Conservation (phyloP, 2,797 vertebrate species). For the Neomorphus geoffroyi region DNA sequence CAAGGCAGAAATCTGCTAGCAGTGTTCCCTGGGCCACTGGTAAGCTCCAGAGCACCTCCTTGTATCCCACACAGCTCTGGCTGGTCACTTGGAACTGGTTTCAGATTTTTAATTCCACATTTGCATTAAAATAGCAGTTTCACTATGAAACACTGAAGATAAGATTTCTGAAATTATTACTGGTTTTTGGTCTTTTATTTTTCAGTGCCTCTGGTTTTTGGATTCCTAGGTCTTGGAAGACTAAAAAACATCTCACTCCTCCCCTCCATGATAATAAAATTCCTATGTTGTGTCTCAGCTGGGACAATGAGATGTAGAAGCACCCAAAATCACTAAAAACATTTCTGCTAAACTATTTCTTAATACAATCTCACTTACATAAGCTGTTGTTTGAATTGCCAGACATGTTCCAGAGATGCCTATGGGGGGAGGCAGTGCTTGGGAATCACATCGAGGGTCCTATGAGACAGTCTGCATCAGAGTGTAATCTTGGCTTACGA, state of each 20-base stretch:
- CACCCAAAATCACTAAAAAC: neutral
- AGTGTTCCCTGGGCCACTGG: neutral
- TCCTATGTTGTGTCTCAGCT: slow-evolving; percentile 17
- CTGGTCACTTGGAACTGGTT: slow-evolving; percentile 22
- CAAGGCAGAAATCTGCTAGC: neutral
- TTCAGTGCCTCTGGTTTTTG: slow-evolving; percentile 12
- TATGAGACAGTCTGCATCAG: neutral
- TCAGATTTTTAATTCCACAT: slow-evolving; percentile 18
- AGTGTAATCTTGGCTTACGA: neutral
- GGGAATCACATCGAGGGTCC: neutral
- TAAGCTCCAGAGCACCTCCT: neutral
- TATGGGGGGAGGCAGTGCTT: neutral
- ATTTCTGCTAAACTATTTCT: slow-evolving; percentile 1
- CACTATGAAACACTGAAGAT: neutral
- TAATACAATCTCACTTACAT: neutral
- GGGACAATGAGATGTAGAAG: neutral
- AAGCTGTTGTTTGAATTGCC: slow-evolving; percentile 21
- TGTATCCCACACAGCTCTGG: neutral
- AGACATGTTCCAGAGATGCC: slow-evolving; percentile 24
- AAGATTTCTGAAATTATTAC: neutral
- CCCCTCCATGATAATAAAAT: neutral
- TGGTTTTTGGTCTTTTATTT: neutral
- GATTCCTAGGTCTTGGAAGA: neutral
- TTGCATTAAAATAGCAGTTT: slow-evolving; percentile 51
- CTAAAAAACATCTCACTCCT: neutral